Base-by-base conservation (phyloP, 2,797 vertebrate genomes). In the Poeciliopsis gracilis region DNA sequence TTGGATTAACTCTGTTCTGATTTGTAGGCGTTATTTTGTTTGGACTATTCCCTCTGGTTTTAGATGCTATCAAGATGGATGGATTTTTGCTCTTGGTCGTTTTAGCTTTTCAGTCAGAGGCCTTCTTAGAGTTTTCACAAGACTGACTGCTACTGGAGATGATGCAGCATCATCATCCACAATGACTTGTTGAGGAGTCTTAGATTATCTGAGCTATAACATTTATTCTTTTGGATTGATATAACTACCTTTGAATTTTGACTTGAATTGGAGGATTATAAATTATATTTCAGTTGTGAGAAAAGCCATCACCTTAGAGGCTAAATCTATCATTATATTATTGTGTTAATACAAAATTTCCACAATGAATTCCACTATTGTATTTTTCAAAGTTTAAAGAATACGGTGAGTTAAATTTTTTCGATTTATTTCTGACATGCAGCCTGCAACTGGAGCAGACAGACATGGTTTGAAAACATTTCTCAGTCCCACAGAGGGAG, bases 401-500 rank as follows among this genome's bases (percentile, higher is more conserved):
- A 15, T 76, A 47, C 51, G 41, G 4, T 57, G n/a, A 12, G 53
- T 28, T 75, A 28, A 75, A 36, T 70, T 23, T 30, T 47, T 66
- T 75, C 15, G n/a, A 72, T 33, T 75, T 63, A 77, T 43, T 75
- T 41, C 4, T 75, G 49, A 77, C 79, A 67, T 73, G 45, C 23
- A 43, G 36, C 78, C 70, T 33, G 12, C 53, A 55, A 53, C 36
- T 55, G 4, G 59, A 66, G 0, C 28, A 36, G 30, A 69, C 61
- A 51, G 73, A 11, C 55, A 18, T 67, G n/a, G 77, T 77, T 84
- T 84, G 59, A 51, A 20, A 75, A 72, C 9, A 77, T 73, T 78
- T 81, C 12, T 75, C 9, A 47, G 25, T 73, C 2, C 38, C 63
- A 25, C 36, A 85, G 38, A 55, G 70, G 73, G 72, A 71, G 77